Evolutionary conservation across 2,888 invertebrate genomes (phyloP), one percentile per base, ranked within the genome.

Genomic region (Ectemnius continuus): DNA sequence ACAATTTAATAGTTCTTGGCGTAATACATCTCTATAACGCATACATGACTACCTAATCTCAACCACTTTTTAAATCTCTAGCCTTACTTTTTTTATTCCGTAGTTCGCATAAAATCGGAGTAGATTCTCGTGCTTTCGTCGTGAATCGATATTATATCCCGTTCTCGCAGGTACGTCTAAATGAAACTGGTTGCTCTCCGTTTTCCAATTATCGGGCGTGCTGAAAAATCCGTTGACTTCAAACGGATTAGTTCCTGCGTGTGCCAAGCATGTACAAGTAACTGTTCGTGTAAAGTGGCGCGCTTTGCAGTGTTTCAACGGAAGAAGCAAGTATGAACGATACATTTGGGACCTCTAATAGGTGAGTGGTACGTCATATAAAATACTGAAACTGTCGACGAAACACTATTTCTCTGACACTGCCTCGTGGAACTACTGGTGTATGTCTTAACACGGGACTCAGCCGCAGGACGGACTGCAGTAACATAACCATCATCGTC

Each of bases 391-490:
- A 64, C 36, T 36, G 36, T 77, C 23, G 48, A 69, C 60, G 67
- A 52, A 48, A 16, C 11, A n/a, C 67, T 23, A 73, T 67, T 67
- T 65, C 46, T 73, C 76, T 76, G 76, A 70, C 23, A 57, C 60
- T 73, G 67, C 73, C 46, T 47, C 52, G 16, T 14, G 16, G 70
- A 78, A 80, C 56, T 36, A 36, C 73, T 80, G 80, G 67, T 70
- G 65, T 58, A 66, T 67, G 73, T 70, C 64, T 79, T 76, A 36
- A 36, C 36, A 36, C 11, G 8, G 36, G 36, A 36, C 36, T 52
- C 52, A 76, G 79, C 73, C 61, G 63, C 78, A 85, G 85, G 85
- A 85, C 85, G 85, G 84, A 85, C 80, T 80, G 72, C 77, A 66
- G 70, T 80, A 84, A 81, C 74, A 67, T 84, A 36, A 6, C 6